Percentiles rank a stretch among this genome's conserved stretches.
Evolutionary conservation across 2,888 invertebrate species (phyloP).

Genomic region (Coelinius sp.): DNA sequence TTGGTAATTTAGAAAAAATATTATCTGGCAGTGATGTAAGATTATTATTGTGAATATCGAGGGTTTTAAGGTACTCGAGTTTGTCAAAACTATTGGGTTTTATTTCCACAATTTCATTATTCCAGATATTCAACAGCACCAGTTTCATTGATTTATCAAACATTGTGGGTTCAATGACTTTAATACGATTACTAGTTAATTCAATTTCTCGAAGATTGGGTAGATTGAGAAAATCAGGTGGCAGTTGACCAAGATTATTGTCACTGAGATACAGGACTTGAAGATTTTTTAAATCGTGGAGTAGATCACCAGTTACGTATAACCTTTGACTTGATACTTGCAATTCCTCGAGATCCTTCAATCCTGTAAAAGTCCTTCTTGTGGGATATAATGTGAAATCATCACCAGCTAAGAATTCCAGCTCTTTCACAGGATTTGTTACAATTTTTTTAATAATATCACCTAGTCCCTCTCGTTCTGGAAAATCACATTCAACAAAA

Average conservation of each 20-base stretch:
- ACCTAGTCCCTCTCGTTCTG: too few species aligned
- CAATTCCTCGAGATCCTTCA: slow-evolving; percentile 73
- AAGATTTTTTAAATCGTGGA: slow-evolving; percentile 73
- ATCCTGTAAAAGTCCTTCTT: slow-evolving; percentile 75
- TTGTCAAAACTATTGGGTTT: slow-evolving; percentile 77
- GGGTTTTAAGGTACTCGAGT: slow-evolving; percentile 75
- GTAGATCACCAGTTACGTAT: slow-evolving; percentile 77
- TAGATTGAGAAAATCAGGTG: slow-evolving; percentile 54
- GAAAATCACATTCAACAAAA: too few species aligned
- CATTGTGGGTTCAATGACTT: slow-evolving; percentile 74
- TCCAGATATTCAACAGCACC: slow-evolving; percentile 78
- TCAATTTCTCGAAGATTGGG: slow-evolving; percentile 75
- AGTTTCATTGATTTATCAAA: slow-evolving; percentile 75
- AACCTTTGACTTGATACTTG: slow-evolving; percentile 76
- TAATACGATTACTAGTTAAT: slow-evolving; percentile 76
- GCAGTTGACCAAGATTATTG: slow-evolving; percentile 44
- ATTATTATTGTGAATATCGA: slow-evolving; percentile 80
- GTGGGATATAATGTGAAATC: too few species aligned
- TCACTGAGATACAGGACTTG: slow-evolving; percentile 75
- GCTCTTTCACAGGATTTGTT: too few species aligned
- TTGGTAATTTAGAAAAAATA: slow-evolving; percentile 76
- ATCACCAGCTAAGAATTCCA: too few species aligned
- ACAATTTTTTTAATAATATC: too few species aligned
- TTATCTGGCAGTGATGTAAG: slow-evolving; percentile 76
- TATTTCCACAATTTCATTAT: slow-evolving; percentile 78